phyloP scores from a whole-genome alignment of 2,888 invertebrate species.

The Philopedon plagiatum region DNA sequence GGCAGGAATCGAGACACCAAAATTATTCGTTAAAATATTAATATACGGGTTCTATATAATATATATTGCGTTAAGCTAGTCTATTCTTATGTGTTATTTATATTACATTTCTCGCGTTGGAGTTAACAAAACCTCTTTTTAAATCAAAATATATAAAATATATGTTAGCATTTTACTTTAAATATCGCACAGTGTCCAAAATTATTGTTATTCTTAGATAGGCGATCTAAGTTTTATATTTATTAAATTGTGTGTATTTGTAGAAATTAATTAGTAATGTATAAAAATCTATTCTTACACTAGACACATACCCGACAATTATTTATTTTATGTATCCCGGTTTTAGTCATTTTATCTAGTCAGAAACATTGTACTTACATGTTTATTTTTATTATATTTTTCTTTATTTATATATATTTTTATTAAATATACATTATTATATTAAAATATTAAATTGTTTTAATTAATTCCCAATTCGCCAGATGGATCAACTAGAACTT shows the following conservation, averaged over 20 bases:
- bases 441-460: constrained; percentile 50
- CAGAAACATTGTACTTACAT: constrained; percentile 54
- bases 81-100: constrained; percentile 64
- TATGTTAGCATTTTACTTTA: constrained; percentile 54
- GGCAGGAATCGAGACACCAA: constrained; percentile 63
- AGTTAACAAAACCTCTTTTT: constrained; percentile 56
- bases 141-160: constrained; percentile 56
- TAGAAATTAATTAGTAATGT: constrained; percentile 58
- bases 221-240: constrained; percentile 59
- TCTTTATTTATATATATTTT: constrained; percentile 60
- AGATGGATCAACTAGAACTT: background rate
- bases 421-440: constrained; percentile 61
- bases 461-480: background rate
- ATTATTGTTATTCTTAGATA: constrained; percentile 58
- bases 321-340: constrained; percentile 53
- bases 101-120: constrained; percentile 58
- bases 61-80: constrained; percentile 63
- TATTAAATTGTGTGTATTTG: constrained; percentile 61
- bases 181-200: constrained; percentile 61
- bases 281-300: constrained; percentile 55
- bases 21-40: constrained; percentile 65
- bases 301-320: constrained; percentile 57
- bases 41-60: constrained; percentile 67
- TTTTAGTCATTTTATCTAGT: constrained; percentile 59
- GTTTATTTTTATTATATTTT: constrained; percentile 58